These are phyloP conservation scores for Zaprionus gabonicus DNA, from an alignment of 1,140 invertebrate species.

Conservation along the genomic window DNA sequence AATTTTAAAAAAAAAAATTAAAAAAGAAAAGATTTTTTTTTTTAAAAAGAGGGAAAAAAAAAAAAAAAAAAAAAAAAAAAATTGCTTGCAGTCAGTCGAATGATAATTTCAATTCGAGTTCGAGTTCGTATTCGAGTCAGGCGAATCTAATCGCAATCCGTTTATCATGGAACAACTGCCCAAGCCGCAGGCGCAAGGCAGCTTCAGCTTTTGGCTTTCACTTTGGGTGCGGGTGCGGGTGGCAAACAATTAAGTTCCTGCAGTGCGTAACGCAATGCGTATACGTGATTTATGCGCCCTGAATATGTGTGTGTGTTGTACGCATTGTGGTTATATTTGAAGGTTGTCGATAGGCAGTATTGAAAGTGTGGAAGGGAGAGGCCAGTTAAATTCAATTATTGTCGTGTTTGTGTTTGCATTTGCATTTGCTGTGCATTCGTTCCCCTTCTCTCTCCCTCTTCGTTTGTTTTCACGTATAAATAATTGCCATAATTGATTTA, in stretches of 20 bases:
- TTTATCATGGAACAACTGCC: conserved; percentile 26
- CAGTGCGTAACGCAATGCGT: conserved; percentile 27
- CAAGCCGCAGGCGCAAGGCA: background rate
- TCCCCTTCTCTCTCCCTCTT: background rate
- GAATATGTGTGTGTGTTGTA: background rate
- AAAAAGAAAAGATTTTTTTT: too few species aligned
- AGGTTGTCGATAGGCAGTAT: conserved; percentile 10
- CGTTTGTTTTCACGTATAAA: conserved; percentile 29
- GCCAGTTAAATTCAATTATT: conserved; percentile 47
- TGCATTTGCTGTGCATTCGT: conserved; percentile 5
- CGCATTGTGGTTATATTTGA: conserved; percentile 31
- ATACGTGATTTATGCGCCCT: conserved; percentile 37
- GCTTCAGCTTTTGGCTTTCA: background rate
- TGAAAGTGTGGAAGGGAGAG: background rate
- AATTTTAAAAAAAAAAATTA: too few species aligned
- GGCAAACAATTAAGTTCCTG: conserved; percentile 33
- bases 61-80: too few species aligned
- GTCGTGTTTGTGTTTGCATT: conserved; percentile 33
- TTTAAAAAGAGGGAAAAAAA: too few species aligned
- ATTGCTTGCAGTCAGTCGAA: background rate
- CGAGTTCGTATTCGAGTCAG: conserved; percentile 7
- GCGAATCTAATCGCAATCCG: conserved; percentile 18
- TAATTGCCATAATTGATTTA: conserved; percentile 55
- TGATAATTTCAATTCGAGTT: conserved; percentile 4
- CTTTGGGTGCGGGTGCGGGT: background rate